Conservation (phyloP, 2,113 vertebrate species). For the Mola mola region DNA sequence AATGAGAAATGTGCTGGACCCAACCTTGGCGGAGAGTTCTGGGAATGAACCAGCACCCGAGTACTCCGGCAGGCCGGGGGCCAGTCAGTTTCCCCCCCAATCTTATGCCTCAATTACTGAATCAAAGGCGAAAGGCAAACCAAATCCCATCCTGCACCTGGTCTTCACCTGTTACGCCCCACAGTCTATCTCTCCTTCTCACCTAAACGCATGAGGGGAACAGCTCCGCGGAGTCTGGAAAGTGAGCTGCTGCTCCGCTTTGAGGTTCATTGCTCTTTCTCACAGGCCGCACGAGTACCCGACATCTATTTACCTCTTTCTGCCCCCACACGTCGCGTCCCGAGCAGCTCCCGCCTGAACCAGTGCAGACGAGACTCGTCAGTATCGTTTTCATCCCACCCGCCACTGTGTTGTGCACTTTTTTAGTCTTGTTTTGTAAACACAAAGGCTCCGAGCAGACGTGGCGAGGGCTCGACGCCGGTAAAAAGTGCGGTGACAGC, state of each 20-base stretch:
- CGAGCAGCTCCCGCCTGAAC: too few relatives aligned
- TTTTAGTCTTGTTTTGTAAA: too few relatives aligned
- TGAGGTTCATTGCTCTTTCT: conserved; percentile 69
- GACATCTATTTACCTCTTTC: too few relatives aligned
- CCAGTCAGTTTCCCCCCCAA: conserved; percentile 57
- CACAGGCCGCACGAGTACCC: conserved; percentile 29
- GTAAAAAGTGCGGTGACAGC: too few relatives aligned
- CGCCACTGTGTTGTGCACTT: too few relatives aligned
- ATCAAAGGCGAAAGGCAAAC: conserved; percentile 60
- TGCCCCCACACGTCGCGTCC: too few relatives aligned
- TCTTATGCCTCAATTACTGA: conserved; percentile 70
- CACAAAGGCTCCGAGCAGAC: too few relatives aligned
- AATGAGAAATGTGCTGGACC: conserved; percentile 47
- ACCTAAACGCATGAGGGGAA: conserved; percentile 44
- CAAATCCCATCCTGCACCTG: conserved; percentile 58
- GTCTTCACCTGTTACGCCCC: conserved; percentile 39
- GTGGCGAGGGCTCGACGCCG: too few relatives aligned
- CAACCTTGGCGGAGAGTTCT: conserved; percentile 20
- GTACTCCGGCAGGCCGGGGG: conserved; percentile 27
- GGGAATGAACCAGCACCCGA: conserved; percentile 27
- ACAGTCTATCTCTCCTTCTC: conserved; percentile 46
- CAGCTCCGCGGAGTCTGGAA: conserved; percentile 55
- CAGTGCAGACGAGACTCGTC: too few relatives aligned
- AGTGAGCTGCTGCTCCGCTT: conserved; percentile 63
- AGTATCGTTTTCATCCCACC: too few relatives aligned